A percentile compares a stretch with the other conserved stretches of the same genome.
These are phyloP conservation scores for Syndactyla subalaris DNA, from an alignment of 2,797 vertebrate genomes.

Conservation along the genomic window DNA sequence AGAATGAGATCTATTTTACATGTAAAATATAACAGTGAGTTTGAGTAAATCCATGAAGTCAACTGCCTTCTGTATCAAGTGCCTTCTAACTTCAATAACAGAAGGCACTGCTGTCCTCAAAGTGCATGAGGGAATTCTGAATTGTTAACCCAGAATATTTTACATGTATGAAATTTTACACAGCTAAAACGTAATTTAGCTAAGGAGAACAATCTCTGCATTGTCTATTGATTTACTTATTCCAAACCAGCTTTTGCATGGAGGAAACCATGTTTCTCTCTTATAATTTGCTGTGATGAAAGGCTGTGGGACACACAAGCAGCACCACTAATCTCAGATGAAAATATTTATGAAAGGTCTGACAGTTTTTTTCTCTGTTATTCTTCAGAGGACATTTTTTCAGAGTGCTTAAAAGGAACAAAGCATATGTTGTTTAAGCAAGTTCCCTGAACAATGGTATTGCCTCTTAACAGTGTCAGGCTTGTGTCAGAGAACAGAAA, in stretches of 20 bases:
- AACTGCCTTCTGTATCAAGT: not conserved
- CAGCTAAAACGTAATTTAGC: not conserved
- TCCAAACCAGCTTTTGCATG: not conserved
- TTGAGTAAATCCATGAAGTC: not conserved
- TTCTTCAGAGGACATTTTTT: not conserved
- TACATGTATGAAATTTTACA: not conserved
- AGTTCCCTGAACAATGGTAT: not conserved
- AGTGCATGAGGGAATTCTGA: not conserved
- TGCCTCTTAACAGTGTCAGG: not conserved
- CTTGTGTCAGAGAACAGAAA: constrained; percentile 25
- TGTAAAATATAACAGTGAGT: not conserved
- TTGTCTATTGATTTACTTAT: not conserved
- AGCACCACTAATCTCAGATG: not conserved
- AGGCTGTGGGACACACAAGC: not conserved
- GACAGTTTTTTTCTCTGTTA: not conserved
- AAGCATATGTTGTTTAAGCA: constrained; percentile 2
- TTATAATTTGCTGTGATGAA: not conserved
- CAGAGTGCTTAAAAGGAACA: not conserved
- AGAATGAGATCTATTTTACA: not conserved
- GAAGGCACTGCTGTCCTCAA: not conserved
- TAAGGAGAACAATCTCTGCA: not conserved
- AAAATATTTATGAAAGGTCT: constrained; percentile 22
- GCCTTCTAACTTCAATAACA: not conserved
- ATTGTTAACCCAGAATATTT: not conserved
- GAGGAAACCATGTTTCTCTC: not conserved